These are phyloP conservation scores for Xylota segnis DNA, from an alignment of 2,888 invertebrate genomes.

Conservation along the genomic window DNA sequence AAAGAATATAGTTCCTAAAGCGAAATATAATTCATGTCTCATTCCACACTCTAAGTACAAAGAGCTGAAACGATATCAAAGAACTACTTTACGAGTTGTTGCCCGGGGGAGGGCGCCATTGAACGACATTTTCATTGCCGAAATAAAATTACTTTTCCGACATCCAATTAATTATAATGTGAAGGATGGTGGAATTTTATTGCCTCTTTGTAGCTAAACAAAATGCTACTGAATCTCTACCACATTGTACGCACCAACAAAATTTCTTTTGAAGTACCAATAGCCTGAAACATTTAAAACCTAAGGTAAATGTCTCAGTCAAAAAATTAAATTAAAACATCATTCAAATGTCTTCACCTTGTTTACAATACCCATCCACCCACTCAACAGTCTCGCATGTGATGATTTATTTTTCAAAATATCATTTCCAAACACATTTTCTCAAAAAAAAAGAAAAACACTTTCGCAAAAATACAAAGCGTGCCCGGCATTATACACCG, in stretches of 20 bases:
- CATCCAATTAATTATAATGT: neutral
- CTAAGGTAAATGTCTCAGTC: neutral
- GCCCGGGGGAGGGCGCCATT: neutral
- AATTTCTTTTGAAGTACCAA: neutral
- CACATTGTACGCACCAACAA: neutral
- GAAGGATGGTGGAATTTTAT: neutral
- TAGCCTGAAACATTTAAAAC: neutral
- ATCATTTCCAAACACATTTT: neutral
- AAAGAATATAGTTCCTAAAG: no score
- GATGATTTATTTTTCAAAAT: conserved; percentile 8
- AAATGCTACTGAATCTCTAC: neutral
- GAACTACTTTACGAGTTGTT: no score
- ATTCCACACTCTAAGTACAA: no score
- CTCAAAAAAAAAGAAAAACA: neutral
- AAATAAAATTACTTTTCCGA: neutral
- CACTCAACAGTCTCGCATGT: conserved; percentile 11
- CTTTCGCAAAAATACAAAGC: conserved; percentile 5
- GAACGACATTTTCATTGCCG: neutral
- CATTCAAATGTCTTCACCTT: conserved; percentile 3
- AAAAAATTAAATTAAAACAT: neutral
- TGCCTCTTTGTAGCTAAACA: conserved; percentile 21
- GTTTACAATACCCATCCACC: conserved; percentile 2
- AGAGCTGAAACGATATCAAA: no score
- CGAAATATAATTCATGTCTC: no score
- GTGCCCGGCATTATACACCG: neutral